Conservation (phyloP, 2,797 vertebrate species). For the Pampus argenteus region DNA sequence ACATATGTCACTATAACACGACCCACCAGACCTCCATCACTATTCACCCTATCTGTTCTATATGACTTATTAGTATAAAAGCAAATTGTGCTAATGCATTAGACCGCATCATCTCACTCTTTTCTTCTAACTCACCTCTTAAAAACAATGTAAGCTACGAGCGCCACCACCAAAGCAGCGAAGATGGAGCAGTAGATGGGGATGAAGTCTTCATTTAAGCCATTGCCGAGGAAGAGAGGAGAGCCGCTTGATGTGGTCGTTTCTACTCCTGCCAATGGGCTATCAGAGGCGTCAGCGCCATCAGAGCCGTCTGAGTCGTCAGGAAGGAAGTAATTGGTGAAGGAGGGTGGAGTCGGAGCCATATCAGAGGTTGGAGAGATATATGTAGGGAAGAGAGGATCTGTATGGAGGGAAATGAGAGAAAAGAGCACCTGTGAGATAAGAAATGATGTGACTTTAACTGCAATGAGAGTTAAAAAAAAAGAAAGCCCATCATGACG, state of each 20-base stretch:
- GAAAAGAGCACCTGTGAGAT: slow-evolving; percentile 9
- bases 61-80: slow-evolving; percentile 25
- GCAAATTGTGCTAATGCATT: slow-evolving; percentile 30
- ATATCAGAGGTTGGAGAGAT: slow-evolving; percentile 43
- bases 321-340: slow-evolving; percentile 57
- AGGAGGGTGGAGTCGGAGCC: slow-evolving; percentile 52
- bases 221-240: slow-evolving; percentile 86
- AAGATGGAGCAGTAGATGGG: slow-evolving; percentile 98
- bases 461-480: not conserved
- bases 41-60: slow-evolving; percentile 21
- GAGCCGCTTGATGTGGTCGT: slow-evolving; percentile 89
- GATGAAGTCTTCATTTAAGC: slow-evolving; percentile 93
- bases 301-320: slow-evolving; percentile 67
- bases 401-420: slow-evolving; percentile 56
- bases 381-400: slow-evolving; percentile 73
- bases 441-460: not conserved
- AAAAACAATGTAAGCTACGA: slow-evolving; percentile 94
- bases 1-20: slow-evolving; percentile 28
- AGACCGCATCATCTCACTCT: not conserved
- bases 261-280: slow-evolving; percentile 70
- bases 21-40: slow-evolving; percentile 15
- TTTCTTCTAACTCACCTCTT: slow-evolving; percentile 87
- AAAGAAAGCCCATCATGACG: slow-evolving; percentile 11
- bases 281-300: slow-evolving; percentile 59
- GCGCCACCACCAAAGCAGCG: slow-evolving; percentile 93